A percentile compares a stretch with the other conserved stretches of the same genome.
These are phyloP conservation scores for Ceratina australensis DNA, from an alignment of 1,140 invertebrate genomes.

Conservation along the genomic window DNA sequence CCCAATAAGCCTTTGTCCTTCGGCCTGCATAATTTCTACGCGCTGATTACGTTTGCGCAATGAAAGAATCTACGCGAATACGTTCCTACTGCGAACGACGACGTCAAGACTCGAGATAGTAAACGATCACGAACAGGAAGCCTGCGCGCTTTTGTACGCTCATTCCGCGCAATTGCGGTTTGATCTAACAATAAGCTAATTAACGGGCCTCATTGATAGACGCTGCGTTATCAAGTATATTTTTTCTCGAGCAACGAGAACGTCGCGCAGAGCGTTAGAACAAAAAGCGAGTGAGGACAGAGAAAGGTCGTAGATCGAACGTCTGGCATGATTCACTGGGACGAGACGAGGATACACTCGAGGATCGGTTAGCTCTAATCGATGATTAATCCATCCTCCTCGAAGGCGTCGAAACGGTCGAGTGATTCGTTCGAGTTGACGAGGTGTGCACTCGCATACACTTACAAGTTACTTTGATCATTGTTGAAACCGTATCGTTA, in stretches of 20 bases:
- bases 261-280: background rate
- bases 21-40: background rate
- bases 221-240: background rate
- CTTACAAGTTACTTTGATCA: too few relatives aligned
- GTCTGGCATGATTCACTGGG: conserved; percentile 19
- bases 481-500: too few relatives aligned
- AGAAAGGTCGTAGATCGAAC: background rate
- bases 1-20: background rate
- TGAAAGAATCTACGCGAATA: background rate
- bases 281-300: background rate
- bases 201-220: background rate
- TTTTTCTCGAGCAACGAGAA: background rate
- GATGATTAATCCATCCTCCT: conserved; percentile 55
- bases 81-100: background rate
- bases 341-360: conserved; percentile 8
- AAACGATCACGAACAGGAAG: background rate
- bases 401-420: conserved; percentile 26
- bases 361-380: conserved; percentile 50
- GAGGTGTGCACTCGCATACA: conserved; percentile 14
- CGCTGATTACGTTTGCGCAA: background rate
- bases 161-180: background rate
- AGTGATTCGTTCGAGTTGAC: conserved; percentile 43
- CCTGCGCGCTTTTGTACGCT: background rate
- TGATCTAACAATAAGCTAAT: conserved; percentile 1
- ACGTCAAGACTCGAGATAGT: background rate